Base-by-base conservation (phyloP, 2,113 vertebrate species). In the Apaloderma vittatum region DNA sequence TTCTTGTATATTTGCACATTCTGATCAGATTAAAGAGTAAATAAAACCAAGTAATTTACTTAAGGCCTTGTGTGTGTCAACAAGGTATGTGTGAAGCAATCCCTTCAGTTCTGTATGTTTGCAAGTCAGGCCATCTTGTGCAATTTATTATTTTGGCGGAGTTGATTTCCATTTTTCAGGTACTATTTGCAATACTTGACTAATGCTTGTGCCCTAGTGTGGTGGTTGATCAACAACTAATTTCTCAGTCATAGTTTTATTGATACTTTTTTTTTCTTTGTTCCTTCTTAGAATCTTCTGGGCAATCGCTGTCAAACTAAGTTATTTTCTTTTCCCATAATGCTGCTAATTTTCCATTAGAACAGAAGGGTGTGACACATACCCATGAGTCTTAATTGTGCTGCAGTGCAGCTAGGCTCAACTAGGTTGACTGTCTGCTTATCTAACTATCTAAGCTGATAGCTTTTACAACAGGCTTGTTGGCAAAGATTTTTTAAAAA, bases 371-470 rank as follows among this genome's bases (percentile, higher is more conserved):
- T 68, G 26, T 37, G n/a, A 43, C 7, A 8, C 3, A 1, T 59
- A 67, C 1, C n/a, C 5, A 0, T 7, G 9, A 62, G 22, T 73
- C 40, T 1, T 1, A 1, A 26, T 67, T 55, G 2, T 6, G 12
- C 17, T n/a, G 0, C 12, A 59, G 21, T 13, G 32, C 40, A 43
- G 2, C 32, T n/a, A 49, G 32, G 8, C 32, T 54, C 18, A 34
- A 57, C 52, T 18, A 18, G 14, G 8, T 32, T 71, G 26, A 3
- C 26, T 32, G 40, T 52, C 57, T 5, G 2, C 66, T 67, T 26
- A 34, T 79, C 8, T 43, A 55, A 14, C 32, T 48, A 6, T 13
- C 3, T 21, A 40, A 88, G 24, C 16, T 57, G 55, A 43, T 24
- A 6, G 26, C 29, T 75, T 79, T 61, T 22, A 6, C 11, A 77